Evolutionary conservation across 1,140 invertebrate genomes (phyloP).

Genomic region (Antheraea mylitta): DNA sequence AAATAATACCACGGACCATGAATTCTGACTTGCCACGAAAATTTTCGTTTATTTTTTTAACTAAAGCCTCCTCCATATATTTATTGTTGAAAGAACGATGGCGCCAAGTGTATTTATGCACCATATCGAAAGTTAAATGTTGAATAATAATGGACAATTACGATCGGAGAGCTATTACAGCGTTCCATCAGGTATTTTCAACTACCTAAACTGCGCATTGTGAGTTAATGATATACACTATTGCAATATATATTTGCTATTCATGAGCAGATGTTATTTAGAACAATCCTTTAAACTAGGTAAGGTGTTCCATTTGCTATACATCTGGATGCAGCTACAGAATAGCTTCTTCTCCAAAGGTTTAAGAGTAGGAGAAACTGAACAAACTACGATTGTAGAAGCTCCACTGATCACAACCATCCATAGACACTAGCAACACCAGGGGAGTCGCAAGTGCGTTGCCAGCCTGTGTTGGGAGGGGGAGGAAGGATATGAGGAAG

Average conservation of each 20-base stretch:
- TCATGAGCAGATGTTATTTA: neutral
- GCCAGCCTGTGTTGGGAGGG: too few species aligned
- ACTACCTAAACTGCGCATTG: neutral
- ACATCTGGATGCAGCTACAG: too few species aligned
- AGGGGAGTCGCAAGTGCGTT: too few species aligned
- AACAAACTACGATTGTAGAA: too few species aligned
- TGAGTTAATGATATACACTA: neutral
- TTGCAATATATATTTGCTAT: neutral
- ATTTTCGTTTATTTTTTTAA: too few species aligned
- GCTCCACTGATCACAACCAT: too few species aligned
- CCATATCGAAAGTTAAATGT: neutral
- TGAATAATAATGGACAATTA: constrained; percentile 3
- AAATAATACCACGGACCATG: too few species aligned
- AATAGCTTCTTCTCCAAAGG: too few species aligned
- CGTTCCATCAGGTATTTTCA: neutral
- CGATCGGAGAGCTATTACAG: neutral
- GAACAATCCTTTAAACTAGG: neutral
- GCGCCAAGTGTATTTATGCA: neutral
- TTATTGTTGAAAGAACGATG: neutral
- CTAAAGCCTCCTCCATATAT: neutral
- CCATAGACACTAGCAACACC: too few species aligned
- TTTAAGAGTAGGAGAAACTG: too few species aligned
- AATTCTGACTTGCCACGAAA: too few species aligned
- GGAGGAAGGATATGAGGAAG: too few species aligned
- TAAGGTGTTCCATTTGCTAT: neutral